Conservation (phyloP, 1,140 invertebrate genomes). For the Bombus confusus region DNA sequence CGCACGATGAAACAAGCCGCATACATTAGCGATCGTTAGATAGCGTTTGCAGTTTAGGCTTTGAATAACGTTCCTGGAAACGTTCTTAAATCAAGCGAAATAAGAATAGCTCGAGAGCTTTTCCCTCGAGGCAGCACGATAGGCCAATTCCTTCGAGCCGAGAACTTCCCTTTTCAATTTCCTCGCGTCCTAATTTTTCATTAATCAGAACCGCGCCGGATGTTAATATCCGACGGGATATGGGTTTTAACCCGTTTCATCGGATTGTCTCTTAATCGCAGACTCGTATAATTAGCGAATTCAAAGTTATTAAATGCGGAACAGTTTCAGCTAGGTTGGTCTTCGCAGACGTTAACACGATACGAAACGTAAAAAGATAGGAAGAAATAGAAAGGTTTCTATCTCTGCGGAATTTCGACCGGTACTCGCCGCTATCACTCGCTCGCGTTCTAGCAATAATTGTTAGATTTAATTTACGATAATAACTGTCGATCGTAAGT, state of each 20-base stretch:
- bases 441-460: no score
- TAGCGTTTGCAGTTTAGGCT: constrained; percentile 38
- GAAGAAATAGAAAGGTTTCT: no score
- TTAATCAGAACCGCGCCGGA: background rate
- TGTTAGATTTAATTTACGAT: no score
- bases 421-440: no score
- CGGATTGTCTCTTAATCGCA: background rate
- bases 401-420: no score
- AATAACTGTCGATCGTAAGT: no score
- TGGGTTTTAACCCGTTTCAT: background rate
- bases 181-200: background rate
- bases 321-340: no score
- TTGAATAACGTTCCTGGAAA: constrained; percentile 33
- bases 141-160: background rate
- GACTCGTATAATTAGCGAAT: no score
- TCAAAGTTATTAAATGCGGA: no score
- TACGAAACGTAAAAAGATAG: no score
- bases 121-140: background rate
- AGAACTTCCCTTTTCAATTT: background rate
- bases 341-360: no score
- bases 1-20: background rate
- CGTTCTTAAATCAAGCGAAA: constrained; percentile 40
- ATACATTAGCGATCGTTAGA: constrained; percentile 34
- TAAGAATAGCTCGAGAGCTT: constrained; percentile 16
- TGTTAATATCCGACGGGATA: background rate